Evolutionary conservation across 2,797 vertebrate genomes (phyloP).

Genomic region (Microctenopoma steveboyesi): DNA sequence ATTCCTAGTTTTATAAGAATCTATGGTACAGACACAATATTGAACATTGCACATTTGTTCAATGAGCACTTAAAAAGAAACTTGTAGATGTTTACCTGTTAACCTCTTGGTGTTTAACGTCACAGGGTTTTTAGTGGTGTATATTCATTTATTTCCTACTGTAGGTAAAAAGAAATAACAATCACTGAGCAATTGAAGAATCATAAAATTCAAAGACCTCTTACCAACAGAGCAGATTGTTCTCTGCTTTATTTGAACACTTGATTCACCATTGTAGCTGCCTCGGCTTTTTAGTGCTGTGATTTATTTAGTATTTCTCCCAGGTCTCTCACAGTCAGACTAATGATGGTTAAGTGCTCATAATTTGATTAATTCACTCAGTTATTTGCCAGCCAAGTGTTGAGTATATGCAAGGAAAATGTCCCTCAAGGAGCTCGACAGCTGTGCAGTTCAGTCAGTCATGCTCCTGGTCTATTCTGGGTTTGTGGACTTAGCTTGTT

Average conservation of each 20-base stretch:
- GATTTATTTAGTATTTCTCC: slow-evolving; percentile 20
- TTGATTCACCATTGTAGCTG: slow-evolving; percentile 10
- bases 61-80: neutral
- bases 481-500: no score
- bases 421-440: neutral
- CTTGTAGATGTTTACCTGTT: neutral
- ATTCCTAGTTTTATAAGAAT: neutral
- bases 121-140: slow-evolving; percentile 9
- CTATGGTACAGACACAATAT: neutral
- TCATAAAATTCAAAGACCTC: slow-evolving; percentile 14
- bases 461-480: no score
- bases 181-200: neutral
- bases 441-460: no score
- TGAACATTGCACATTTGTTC: neutral
- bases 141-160: neutral
- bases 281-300: slow-evolving; percentile 5
- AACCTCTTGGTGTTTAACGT: neutral
- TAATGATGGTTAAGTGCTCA: slow-evolving; percentile 46
- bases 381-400: slow-evolving; percentile 10
- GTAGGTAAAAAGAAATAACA: neutral
- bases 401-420: slow-evolving; percentile 16
- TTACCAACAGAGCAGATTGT: neutral
- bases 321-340: slow-evolving; percentile 11
- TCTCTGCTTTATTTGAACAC: slow-evolving; percentile 4
- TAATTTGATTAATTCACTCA: slow-evolving; percentile 33